These are phyloP conservation scores for Chauna torquata DNA, from an alignment of 2,113 vertebrate species.

Conservation along the genomic window DNA sequence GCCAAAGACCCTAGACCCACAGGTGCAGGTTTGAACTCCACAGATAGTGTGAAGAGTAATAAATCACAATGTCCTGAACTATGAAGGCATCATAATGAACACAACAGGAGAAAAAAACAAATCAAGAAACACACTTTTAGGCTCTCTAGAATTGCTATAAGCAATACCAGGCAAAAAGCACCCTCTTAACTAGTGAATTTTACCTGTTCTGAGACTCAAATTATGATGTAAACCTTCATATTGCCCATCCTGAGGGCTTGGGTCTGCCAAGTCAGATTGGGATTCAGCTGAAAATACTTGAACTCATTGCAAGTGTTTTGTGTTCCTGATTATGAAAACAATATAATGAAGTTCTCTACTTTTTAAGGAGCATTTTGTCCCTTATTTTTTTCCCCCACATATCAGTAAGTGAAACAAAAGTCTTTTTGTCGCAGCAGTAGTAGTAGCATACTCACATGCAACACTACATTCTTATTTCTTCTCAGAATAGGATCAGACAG, in stretches of 20 bases:
- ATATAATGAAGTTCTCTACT: no score
- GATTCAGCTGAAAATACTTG: not conserved
- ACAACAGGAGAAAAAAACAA: not conserved
- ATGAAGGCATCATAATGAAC: not conserved
- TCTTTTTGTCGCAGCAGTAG: not conserved
- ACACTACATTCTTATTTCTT: not conserved
- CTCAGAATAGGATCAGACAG: not conserved
- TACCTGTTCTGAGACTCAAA: not conserved
- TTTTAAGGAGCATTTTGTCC: no score
- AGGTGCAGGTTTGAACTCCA: not conserved
- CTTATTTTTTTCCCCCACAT: not conserved
- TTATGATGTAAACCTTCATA: not conserved
- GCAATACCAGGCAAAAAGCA: not conserved
- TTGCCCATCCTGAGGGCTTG: no score
- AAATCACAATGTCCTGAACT: not conserved
- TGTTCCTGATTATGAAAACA: not conserved
- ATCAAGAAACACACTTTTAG: not conserved
- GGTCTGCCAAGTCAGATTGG: not conserved
- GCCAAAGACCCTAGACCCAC: not conserved
- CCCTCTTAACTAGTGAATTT: not conserved
- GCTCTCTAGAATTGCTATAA: not conserved
- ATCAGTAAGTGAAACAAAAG: not conserved
- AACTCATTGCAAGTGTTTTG: not conserved
- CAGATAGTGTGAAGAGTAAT: not conserved
- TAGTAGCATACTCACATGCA: not conserved